These are phyloP conservation scores for Cheilinus undulatus DNA, from an alignment of 2,113 vertebrate species.

Conservation along the genomic window DNA sequence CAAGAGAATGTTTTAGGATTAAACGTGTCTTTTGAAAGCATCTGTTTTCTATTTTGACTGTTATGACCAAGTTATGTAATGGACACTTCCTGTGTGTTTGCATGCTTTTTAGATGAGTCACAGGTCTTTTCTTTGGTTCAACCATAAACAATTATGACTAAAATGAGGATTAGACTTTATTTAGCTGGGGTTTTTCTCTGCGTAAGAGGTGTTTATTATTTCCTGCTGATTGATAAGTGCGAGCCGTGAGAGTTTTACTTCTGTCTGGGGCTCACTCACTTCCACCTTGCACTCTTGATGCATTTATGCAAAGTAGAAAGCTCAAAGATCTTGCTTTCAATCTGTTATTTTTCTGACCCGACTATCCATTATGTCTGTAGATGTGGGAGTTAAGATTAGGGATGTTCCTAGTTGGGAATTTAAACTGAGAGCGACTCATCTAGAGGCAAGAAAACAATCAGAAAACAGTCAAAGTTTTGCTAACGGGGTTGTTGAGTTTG, in stretches of 20 bases:
- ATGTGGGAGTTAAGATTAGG: no score
- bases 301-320: no score
- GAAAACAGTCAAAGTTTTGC: no score
- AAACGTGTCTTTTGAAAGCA: neutral
- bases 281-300: no score
- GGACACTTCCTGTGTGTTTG: constrained; percentile 6
- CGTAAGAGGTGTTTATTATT: neutral
- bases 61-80: neutral
- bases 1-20: neutral
- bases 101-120: constrained; percentile 10
- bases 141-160: neutral
- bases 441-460: no score
- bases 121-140: neutral
- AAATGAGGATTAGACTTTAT: neutral
- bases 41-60: neutral
- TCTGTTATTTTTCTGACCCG: no score
- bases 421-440: no score
- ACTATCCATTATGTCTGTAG: no score
- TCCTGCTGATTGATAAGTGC: neutral
- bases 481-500: no score
- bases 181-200: neutral
- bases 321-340: no score
- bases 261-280: neutral
- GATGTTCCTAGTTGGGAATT: no score
- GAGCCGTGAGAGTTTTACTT: neutral